Conservation (phyloP, 2,888 invertebrate species). For the Drosophila phalerata region DNA sequence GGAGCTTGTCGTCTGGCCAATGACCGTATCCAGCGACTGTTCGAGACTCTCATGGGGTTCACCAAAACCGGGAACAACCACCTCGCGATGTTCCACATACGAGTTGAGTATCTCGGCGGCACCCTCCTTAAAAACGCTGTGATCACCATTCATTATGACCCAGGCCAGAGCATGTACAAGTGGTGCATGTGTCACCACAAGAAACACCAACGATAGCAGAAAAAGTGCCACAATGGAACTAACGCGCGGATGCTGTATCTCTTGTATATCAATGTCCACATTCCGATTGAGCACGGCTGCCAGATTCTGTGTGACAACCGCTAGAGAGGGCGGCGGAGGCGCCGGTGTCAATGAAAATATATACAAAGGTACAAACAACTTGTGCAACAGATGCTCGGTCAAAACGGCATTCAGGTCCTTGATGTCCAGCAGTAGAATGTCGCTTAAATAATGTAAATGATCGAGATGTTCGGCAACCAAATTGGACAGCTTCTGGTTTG, state of each 20-base stretch:
- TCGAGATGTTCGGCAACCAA: constrained; percentile 98
- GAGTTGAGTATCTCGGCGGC: constrained; percentile 89
- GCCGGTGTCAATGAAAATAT: constrained; percentile 93
- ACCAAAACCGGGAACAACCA: constrained; percentile 88
- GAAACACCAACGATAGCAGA: constrained; percentile 96
- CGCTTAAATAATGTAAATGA: constrained; percentile 98
- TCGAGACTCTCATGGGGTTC: constrained; percentile 92
- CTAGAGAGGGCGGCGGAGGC: constrained; percentile 86
- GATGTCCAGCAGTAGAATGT: constrained; percentile 96
- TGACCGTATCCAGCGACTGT: constrained; percentile 89
- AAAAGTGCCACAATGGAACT: constrained; percentile 96
- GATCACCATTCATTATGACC: constrained; percentile 94
- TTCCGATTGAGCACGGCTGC: constrained; percentile 89
- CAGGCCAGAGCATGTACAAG: constrained; percentile 96
- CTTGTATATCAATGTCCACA: constrained; percentile 87
- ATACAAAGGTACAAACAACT: constrained; percentile 96
- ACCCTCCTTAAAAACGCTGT: constrained; percentile 89
- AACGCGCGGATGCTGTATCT: constrained; percentile 90
- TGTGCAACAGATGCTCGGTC: constrained; percentile 96
- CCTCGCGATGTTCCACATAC: constrained; percentile 87
- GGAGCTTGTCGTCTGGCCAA: constrained; percentile 68
- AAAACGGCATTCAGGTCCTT: constrained; percentile 96
- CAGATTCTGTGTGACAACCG: constrained; percentile 88
- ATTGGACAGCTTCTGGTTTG: constrained; percentile 95
- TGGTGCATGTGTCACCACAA: constrained; percentile 96